phyloP scores from a whole-genome alignment of 2,113 vertebrate genomes.

The Cricetomys ansorgei region DNA sequence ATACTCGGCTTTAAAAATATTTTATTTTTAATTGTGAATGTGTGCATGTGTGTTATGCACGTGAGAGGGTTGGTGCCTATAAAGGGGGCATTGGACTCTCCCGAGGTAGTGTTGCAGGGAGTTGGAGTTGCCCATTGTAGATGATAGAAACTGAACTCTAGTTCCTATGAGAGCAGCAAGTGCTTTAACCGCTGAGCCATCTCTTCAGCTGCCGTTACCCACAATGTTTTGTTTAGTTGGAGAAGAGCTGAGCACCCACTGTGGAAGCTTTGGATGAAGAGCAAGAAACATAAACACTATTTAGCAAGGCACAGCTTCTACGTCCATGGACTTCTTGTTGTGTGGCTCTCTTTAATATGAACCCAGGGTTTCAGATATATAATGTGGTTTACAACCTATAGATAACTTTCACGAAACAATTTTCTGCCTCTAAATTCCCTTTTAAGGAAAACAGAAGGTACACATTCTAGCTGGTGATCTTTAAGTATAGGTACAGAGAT shows the following conservation, averaged over 20 bases:
- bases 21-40: neutral
- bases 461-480: neutral
- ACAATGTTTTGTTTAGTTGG: neutral
- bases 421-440: neutral
- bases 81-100: neutral
- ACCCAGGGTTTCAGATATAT: slow-evolving; percentile 20
- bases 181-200: neutral
- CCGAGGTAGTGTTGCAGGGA: neutral
- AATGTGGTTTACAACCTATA: neutral
- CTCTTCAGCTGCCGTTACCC: too few relatives aligned
- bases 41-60: neutral
- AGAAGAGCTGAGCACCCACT: neutral
- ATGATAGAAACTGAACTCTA: neutral
- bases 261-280: neutral
- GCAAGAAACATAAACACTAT: neutral
- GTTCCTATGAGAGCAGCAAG: neutral
- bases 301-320: neutral
- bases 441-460: neutral
- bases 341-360: neutral
- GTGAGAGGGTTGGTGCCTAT: neutral
- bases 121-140: neutral
- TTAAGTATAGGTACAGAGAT: neutral
- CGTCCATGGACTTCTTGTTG: neutral
- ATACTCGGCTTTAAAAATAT: neutral
- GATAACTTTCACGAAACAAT: neutral